Evolutionary conservation across 2,797 vertebrate species (phyloP).

Genomic region (Halcyon badia): DNA sequence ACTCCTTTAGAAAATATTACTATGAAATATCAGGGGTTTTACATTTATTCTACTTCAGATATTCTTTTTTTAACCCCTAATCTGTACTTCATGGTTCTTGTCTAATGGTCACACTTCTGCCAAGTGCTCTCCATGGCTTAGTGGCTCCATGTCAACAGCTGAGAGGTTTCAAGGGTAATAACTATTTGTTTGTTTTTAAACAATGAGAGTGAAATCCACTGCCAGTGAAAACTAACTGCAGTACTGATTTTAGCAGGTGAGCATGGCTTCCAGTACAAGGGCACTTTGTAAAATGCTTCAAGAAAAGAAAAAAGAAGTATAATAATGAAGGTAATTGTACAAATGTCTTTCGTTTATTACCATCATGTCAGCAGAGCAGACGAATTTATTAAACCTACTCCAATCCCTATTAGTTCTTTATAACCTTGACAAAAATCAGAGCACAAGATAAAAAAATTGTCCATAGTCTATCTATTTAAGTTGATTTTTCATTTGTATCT

Average conservation of each 20-base stretch:
- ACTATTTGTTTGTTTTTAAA: neutral
- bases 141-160: neutral
- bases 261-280: neutral
- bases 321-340: neutral
- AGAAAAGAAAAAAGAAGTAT: neutral
- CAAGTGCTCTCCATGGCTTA: neutral
- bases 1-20: neutral
- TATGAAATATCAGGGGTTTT: neutral
- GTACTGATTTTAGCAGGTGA: neutral
- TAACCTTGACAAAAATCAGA: neutral
- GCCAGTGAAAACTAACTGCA: constrained; percentile 4
- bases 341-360: neutral
- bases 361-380: neutral
- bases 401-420: neutral
- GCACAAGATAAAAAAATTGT: neutral
- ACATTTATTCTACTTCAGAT: neutral
- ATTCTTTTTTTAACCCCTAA: neutral
- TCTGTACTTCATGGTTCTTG: neutral
- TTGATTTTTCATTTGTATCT: neutral
- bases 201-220: neutral
- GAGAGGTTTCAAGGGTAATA: constrained; percentile 10
- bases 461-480: neutral
- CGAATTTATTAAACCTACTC: neutral
- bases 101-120: neutral
- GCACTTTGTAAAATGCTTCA: neutral